Evolutionary conservation across 2,888 invertebrate species (phyloP).

Genomic region (Leucoma salicis): DNA sequence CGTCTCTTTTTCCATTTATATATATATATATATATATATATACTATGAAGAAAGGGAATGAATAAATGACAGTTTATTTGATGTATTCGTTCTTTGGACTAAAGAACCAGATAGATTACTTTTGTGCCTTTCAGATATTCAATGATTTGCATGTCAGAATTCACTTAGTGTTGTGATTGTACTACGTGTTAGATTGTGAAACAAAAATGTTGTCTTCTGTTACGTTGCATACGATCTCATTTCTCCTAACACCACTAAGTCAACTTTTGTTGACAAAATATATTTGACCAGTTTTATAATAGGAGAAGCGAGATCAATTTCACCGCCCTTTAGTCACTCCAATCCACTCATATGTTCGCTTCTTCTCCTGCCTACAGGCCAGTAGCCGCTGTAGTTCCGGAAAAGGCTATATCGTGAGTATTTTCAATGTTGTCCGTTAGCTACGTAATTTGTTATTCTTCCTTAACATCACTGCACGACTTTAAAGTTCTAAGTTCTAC

Average conservation of each 20-base stretch:
- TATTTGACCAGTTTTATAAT: constrained; percentile 35
- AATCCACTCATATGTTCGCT: constrained; percentile 80
- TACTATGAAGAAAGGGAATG: too few species aligned
- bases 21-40: too few species aligned
- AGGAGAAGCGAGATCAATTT: constrained; percentile 64
- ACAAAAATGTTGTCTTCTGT: constrained; percentile 41
- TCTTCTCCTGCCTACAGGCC: constrained; percentile 87
- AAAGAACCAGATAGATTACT: not conserved
- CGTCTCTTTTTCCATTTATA: constrained; percentile 13
- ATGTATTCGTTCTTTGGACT: not conserved
- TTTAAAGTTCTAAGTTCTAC: constrained; percentile 10
- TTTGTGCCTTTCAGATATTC: constrained; percentile 1
- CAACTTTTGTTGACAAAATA: constrained; percentile 8
- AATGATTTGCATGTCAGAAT: constrained; percentile 46
- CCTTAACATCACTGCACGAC: constrained; percentile 47
- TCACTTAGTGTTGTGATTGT: constrained; percentile 55
- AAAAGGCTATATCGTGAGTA: constrained; percentile 97
- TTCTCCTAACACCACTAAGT: constrained; percentile 40
- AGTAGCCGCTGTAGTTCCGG: constrained; percentile 96
- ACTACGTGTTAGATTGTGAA: constrained; percentile 49
- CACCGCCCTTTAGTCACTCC: constrained; percentile 68
- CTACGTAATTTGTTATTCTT: constrained; percentile 33
- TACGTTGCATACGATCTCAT: constrained; percentile 57
- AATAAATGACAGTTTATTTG: too few species aligned
- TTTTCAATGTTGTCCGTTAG: constrained; percentile 71